phyloP scores from a whole-genome alignment of 2,797 vertebrate genomes.

The Gobionotothen gibberifrons region DNA sequence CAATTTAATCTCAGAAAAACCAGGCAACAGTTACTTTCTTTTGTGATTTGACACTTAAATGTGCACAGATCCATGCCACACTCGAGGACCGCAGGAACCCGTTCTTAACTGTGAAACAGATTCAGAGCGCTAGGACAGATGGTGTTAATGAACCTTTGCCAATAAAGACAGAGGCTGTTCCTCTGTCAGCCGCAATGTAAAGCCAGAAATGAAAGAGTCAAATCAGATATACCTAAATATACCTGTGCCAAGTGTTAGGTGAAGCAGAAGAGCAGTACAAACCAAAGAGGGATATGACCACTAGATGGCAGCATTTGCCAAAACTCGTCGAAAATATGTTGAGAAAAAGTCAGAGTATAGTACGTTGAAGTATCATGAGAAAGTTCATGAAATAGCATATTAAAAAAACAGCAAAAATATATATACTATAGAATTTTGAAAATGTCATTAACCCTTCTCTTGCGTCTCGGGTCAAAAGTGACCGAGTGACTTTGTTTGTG shows the following conservation, averaged over 20 bases:
- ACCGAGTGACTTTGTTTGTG: too few species aligned
- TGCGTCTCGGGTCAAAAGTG: too few species aligned
- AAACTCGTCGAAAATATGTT: not conserved
- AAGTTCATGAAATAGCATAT: too few species aligned
- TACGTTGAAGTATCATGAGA: too few species aligned
- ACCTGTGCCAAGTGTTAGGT: not conserved
- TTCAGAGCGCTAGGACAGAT: not conserved
- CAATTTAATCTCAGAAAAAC: not conserved
- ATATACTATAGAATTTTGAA: too few species aligned
- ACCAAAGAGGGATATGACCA: conserved; percentile 30
- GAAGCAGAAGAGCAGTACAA: not conserved
- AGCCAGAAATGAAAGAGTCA: not conserved
- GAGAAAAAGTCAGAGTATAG: too few species aligned
- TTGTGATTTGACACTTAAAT: not conserved
- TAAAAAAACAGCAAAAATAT: too few species aligned
- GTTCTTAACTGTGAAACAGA: not conserved
- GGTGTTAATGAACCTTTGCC: not conserved
- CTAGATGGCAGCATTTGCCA: conserved; percentile 60
- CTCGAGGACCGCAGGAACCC: not conserved
- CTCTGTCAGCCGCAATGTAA: not conserved
- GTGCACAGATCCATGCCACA: too few species aligned
- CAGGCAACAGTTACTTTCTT: not conserved
- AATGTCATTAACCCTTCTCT: too few species aligned
- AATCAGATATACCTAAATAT: not conserved
- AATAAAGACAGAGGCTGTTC: not conserved